Base-by-base conservation (phyloP, 2,888 invertebrate genomes). In the Philereme vetulata region DNA sequence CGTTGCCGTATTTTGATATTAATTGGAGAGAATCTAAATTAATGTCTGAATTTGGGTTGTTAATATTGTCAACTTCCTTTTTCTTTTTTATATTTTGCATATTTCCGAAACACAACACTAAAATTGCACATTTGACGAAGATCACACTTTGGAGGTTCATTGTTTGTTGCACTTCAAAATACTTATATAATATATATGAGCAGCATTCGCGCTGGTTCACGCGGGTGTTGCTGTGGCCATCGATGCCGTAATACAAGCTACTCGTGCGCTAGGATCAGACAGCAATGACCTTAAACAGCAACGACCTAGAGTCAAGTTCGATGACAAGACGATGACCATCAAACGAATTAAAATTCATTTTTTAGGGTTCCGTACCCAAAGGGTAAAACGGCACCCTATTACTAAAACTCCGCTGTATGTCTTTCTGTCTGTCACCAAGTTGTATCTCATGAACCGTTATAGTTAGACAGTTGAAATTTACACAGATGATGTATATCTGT, bases 11-110 rank as follows among this genome's bases (percentile, higher is more conserved):
- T 64, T 82, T 88, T 42, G 72, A 64, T 52, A 90, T 78, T n/a
- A 90, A 68, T 56, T 89, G 82, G 36, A 77, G 53, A 4, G 89
- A 85, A 68, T 89, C 77, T 52, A 87, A 77, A 69, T 81, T 80
- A 32, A 82, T 78, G 42, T 84, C 84, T 0, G 82, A 80, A 53
- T 79, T 70, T 1, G 54, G 65, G 56, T 81, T 76, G 67, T 67
- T 77, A 43, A 72, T 65, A 32, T 65, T 57, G 40, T 68, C 45
- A 36, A 48, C 57, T 49, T 61, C 65, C 55, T 67, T 66, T 9
- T 57, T 45, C 58, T 70, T 71, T 44, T 72, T 56, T 52, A 50
- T 63, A 47, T 64, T 65, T 34, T 66, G 60, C 38, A 66, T 66
- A 34, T 50, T 68, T 43, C 72, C 71, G 34, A 79, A 74, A 66